A percentile compares a stretch with the other conserved stretches of the same genome.
phyloP scores from a whole-genome alignment of 1,140 invertebrate species.

The Hylaeus anthracinus region DNA sequence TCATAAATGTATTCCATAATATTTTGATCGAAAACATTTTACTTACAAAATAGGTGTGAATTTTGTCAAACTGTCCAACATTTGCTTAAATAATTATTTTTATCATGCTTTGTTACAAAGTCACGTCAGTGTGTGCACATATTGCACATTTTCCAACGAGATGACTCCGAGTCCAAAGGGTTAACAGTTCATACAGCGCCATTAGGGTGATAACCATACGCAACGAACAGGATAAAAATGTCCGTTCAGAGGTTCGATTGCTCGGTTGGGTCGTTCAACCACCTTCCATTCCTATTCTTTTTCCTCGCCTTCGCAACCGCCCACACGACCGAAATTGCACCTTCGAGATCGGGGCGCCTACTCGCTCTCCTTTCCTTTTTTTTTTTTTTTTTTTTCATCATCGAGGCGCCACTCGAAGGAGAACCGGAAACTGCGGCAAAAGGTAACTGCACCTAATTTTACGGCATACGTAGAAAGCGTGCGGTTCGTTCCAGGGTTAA shows the following conservation, averaged over 20 bases:
- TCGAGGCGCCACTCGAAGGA: slow-evolving; percentile 48
- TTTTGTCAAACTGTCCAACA: too few relatives aligned
- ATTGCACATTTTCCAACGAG: too few relatives aligned
- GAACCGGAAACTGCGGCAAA: slow-evolving; percentile 52
- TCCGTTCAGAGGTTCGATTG: slow-evolving; percentile 42
- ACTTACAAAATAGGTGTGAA: too few relatives aligned
- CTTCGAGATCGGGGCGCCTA: slow-evolving; percentile 57
- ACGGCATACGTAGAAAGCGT: slow-evolving; percentile 11
- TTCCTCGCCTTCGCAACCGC: slow-evolving; percentile 46
- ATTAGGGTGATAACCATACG: background rate
- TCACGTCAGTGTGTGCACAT: too few relatives aligned
- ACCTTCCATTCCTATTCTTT: slow-evolving; percentile 26
- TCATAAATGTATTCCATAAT: too few relatives aligned
- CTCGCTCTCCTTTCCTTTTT: slow-evolving; percentile 60
- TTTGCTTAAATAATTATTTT: too few relatives aligned
- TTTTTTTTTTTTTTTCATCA: slow-evolving; percentile 43
- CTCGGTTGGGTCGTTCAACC: slow-evolving; percentile 54
- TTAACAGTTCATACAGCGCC: too few relatives aligned
- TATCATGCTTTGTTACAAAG: too few relatives aligned
- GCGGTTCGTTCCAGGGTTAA: background rate
- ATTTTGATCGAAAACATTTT: too few relatives aligned
- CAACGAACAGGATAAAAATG: slow-evolving; percentile 52
- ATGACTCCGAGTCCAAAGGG: too few relatives aligned
- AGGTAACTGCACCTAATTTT: slow-evolving; percentile 51
- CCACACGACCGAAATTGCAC: slow-evolving; percentile 62